These are phyloP conservation scores for Montipora capricornis DNA, from an alignment of 64 coral and sea anemone species.

Conservation along the genomic window DNA sequence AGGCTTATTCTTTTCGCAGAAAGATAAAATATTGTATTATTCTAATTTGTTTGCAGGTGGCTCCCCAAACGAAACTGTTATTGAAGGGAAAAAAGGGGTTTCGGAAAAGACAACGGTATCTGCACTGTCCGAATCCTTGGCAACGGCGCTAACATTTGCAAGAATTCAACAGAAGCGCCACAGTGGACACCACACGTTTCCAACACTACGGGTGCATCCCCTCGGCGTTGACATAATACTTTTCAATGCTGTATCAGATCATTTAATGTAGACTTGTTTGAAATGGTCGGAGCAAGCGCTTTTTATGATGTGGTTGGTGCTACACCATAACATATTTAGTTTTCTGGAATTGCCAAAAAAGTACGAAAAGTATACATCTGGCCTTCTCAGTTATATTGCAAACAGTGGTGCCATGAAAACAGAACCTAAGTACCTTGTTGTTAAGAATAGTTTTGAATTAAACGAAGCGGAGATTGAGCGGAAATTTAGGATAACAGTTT, in stretches of 20 bases:
- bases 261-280: too few relatives aligned
- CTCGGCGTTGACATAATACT: too few relatives aligned
- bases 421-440: too few relatives aligned
- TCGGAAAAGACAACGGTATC: background rate
- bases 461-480: too few relatives aligned
- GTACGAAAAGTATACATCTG: background rate
- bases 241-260: too few relatives aligned
- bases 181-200: background rate
- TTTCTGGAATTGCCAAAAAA: background rate
- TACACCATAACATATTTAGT: background rate
- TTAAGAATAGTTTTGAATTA: too few relatives aligned
- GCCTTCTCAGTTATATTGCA: background rate
- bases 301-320: background rate
- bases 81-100: background rate
- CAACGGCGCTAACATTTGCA: conserved; percentile 14
- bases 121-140: background rate
- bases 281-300: too few relatives aligned
- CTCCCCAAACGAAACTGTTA: background rate
- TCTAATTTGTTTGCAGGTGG: conserved; percentile 24
- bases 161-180: background rate
- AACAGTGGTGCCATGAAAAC: too few relatives aligned
- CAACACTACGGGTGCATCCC: background rate
- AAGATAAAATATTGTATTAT: conserved; percentile 24
- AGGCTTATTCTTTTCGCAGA: conserved; percentile 9
- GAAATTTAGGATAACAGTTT: too few relatives aligned